Conservation (phyloP, 2,113 vertebrate species). For the Pterophyllum scalare region DNA sequence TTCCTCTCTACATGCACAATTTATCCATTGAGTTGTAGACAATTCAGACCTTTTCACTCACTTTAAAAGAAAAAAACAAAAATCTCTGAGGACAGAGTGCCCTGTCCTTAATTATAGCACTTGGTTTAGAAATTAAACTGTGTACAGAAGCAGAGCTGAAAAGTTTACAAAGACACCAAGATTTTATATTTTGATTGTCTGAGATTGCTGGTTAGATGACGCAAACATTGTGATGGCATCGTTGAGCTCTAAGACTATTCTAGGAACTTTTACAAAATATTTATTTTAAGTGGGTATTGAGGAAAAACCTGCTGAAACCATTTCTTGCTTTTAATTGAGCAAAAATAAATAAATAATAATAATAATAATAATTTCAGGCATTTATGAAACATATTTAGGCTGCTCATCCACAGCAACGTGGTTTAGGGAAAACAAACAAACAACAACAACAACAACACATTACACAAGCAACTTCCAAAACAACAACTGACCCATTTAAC, state of each 20-base stretch:
- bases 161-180: background rate
- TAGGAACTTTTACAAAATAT: rapidly evolving
- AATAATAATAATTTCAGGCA: background rate
- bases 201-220: background rate
- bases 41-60: no score
- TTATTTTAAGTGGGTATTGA: background rate
- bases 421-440: background rate
- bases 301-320: background rate
- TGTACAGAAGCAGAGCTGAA: background rate
- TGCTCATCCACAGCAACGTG: background rate
- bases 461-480: background rate
- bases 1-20: background rate
- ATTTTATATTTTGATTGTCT: background rate
- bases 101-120: background rate
- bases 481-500: background rate
- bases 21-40: rapidly evolving
- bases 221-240: background rate
- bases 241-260: background rate
- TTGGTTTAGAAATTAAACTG: background rate
- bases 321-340: background rate
- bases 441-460: background rate
- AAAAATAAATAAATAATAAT: background rate
- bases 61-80: background rate
- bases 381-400: background rate
- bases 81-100: no score